A percentile compares a stretch with the other conserved stretches of the same genome.
Conservation (phyloP, 2,797 vertebrate genomes). For the Meda fulgida region DNA sequence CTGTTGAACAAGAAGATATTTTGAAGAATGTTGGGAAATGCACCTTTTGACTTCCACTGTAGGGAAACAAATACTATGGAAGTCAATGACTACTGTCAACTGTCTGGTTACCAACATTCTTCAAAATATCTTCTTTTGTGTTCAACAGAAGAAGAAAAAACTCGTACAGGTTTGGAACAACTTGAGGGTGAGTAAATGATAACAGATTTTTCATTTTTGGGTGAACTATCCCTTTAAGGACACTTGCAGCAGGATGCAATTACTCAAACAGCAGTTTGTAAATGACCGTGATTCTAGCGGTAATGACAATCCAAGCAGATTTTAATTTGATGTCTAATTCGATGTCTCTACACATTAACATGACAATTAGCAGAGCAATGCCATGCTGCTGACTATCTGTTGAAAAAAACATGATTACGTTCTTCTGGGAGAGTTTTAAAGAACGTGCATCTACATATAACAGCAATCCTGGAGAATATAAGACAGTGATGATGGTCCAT, state of each 20-base stretch:
- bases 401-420: conserved; percentile 9
- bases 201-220: no score
- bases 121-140: no score
- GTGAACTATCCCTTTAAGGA: not conserved
- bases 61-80: no score
- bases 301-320: conserved; percentile 29
- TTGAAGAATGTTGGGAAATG: no score
- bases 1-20: no score
- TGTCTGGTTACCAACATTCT: no score
- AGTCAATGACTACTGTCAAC: no score
- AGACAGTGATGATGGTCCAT: not conserved
- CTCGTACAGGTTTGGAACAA: no score
- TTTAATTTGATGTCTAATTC: conserved; percentile 40
- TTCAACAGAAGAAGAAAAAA: no score
- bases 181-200: no score
- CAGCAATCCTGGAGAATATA: not conserved
- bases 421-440: not conserved
- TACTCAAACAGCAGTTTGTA: conserved; percentile 42
- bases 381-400: not conserved
- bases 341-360: conserved; percentile 23
- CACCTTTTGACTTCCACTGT: no score
- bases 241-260: not conserved
- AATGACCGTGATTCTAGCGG: not conserved
- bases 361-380: conserved; percentile 26
- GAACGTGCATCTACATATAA: not conserved